These are phyloP conservation scores for Dipodomys ordii DNA, from an alignment of 2,113 vertebrate genomes.

Conservation along the genomic window DNA sequence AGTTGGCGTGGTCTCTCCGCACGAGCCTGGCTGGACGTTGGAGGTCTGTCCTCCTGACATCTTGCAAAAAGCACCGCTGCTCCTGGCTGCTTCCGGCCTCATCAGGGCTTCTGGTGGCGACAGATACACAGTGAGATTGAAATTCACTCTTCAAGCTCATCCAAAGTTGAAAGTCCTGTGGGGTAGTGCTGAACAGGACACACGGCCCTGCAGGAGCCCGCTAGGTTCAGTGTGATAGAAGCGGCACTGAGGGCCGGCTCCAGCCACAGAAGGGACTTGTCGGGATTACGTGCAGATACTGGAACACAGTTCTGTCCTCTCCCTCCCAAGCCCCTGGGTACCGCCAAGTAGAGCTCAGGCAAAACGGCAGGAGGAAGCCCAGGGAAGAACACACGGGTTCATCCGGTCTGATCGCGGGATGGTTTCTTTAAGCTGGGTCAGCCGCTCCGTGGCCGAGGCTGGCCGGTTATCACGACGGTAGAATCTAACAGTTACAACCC, in stretches of 20 bases:
- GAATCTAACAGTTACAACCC: no score
- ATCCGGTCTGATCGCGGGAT: slow-evolving; percentile 82
- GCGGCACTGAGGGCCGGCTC: slow-evolving; percentile 66
- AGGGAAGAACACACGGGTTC: slow-evolving; percentile 83
- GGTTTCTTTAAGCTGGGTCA: slow-evolving; percentile 86
- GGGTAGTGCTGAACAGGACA: slow-evolving; percentile 71
- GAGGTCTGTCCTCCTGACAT: slow-evolving; percentile 42
- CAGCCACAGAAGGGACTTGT: slow-evolving; percentile 72
- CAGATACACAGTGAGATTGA: slow-evolving; percentile 69
- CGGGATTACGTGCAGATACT: slow-evolving; percentile 43
- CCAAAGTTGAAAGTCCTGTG: slow-evolving; percentile 76
- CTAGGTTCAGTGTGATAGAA: slow-evolving; percentile 77
- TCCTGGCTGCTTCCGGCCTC: slow-evolving; percentile 51
- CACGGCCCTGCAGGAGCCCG: slow-evolving; percentile 67
- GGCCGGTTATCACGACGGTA: slow-evolving; percentile 74
- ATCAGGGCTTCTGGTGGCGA: slow-evolving; percentile 78
- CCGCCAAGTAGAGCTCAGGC: slow-evolving; percentile 73
- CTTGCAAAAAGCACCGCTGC: neutral
- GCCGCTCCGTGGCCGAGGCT: slow-evolving; percentile 80
- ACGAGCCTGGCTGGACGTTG: slow-evolving; percentile 17
- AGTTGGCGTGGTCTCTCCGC: slow-evolving; percentile 50
- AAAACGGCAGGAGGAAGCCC: slow-evolving; percentile 71
- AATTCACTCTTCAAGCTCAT: slow-evolving; percentile 76
- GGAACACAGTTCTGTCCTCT: slow-evolving; percentile 71
- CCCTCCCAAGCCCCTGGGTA: slow-evolving; percentile 78